Percentiles rank a stretch among this genome's conserved stretches.
These are phyloP conservation scores for Amaurobius ferox DNA, from an alignment of 2,888 invertebrate genomes.

Conservation along the genomic window DNA sequence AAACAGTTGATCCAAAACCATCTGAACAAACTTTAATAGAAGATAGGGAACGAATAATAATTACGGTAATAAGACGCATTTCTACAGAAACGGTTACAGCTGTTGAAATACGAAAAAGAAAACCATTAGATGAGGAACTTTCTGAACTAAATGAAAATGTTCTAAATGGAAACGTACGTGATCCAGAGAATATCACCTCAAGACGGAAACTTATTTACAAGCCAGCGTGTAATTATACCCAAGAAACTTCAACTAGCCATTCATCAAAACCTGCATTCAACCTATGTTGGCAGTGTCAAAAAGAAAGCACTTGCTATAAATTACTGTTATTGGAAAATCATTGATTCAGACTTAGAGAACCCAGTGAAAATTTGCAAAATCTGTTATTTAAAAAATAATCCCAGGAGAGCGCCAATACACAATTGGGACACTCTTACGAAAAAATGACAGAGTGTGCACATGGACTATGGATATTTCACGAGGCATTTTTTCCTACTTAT, in stretches of 20 bases:
- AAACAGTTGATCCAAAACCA: too few relatives aligned
- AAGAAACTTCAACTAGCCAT: too few relatives aligned
- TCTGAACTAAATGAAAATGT: too few relatives aligned
- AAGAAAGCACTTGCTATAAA: neutral
- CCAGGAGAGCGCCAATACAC: neutral
- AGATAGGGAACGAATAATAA: too few relatives aligned
- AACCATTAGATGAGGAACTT: too few relatives aligned
- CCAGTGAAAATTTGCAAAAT: neutral
- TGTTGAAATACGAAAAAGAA: too few relatives aligned
- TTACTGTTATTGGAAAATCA: too few relatives aligned
- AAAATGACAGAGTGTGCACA: neutral
- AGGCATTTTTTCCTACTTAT: neutral
- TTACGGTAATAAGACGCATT: too few relatives aligned
- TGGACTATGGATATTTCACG: neutral
- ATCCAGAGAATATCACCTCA: neutral
- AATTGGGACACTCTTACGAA: neutral
- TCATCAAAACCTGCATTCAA: neutral
- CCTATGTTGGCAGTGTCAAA: neutral
- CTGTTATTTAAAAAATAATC: neutral
- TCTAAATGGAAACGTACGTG: neutral
- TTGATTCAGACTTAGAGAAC: neutral
- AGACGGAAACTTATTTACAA: neutral
- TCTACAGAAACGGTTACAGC: too few relatives aligned
- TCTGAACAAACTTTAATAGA: too few relatives aligned
- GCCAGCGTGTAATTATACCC: neutral